Evolutionary conservation across 2,888 invertebrate species (phyloP), one percentile per base, ranked within the genome.

Genomic region (Eueremaeus valkanovi): DNA sequence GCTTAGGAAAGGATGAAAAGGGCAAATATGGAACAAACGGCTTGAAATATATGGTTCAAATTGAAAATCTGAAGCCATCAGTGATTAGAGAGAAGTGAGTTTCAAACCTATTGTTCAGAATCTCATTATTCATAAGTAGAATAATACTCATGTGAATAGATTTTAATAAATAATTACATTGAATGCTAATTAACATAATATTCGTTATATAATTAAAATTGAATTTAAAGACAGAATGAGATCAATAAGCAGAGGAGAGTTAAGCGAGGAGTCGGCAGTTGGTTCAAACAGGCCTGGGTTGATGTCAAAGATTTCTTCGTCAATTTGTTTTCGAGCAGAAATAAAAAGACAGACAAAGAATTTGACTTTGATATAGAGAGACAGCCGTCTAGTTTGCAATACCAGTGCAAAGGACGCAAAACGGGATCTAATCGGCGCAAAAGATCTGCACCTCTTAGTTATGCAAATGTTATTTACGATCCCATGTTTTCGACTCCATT

Each of bases 401-500:
- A 58, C 18, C 68, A 55, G 33, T 66, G 55, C 42, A 68, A 51
- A 61, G 5, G 55, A 58, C 16, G n/a, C 8, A 42, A 63, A 40
- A 24, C 33, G 6, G 18, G 29, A 3, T 36, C 45, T 27, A 61
- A 73, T 18, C 27, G 61, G n/a, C 24, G 21, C n/a, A 58, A 40
- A 61, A 72, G 72, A 29, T 27, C 68, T n/a, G 24, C 6, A 18
- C 6, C 21, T 33, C 18, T 21, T 24, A 24, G 31, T 3, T 42
- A n/a, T n/a, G 73, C 29, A 21, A 24, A 36, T 13, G 18, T 61
- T 27, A 58, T 21, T 51, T 74, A 75, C 24, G 76, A 76, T 45
- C 42, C 51, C 29, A 73, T 51, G 45, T 58, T 77, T 42, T 27
- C 33, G 1, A 66, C 73, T 18, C 80, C 80, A 1, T 80, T 78